Percentiles rank a stretch among this genome's conserved stretches.
Evolutionary conservation across 2,888 invertebrate species (phyloP).

Genomic region (Parasteatoda lunata): DNA sequence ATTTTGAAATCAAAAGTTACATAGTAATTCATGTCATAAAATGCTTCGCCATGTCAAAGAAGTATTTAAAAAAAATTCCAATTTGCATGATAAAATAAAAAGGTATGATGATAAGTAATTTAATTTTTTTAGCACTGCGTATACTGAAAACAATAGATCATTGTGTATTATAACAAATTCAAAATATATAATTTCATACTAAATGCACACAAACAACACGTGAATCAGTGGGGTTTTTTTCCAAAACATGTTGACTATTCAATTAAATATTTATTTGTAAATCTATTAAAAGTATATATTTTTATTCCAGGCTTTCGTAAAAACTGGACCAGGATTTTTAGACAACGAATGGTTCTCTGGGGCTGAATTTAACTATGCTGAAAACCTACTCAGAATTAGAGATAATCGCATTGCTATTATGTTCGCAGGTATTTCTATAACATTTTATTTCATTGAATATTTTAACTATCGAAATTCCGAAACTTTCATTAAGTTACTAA

Average conservation of each 20-base stretch:
- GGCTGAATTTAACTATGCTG: conserved; percentile 77
- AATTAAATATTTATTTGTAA: not conserved
- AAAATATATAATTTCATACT: not conserved
- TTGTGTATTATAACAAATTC: not conserved
- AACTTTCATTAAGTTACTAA: not conserved
- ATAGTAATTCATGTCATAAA: too few relatives aligned
- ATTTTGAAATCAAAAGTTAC: too few relatives aligned
- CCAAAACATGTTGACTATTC: not conserved
- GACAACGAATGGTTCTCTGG: conserved; percentile 76
- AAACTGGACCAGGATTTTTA: conserved; percentile 27
- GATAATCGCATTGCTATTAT: conserved; percentile 75
- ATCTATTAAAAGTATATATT: not conserved
- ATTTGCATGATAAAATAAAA: too few relatives aligned
- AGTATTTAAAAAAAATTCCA: too few relatives aligned
- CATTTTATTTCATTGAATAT: not conserved
- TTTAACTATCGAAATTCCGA: not conserved
- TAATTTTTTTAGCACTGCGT: too few relatives aligned
- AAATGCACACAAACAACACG: not conserved
- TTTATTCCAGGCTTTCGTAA: conserved; percentile 3
- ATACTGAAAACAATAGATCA: too few relatives aligned
- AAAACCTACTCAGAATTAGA: conserved; percentile 76
- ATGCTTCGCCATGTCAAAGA: too few relatives aligned
- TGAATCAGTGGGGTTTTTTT: not conserved
- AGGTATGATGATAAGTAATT: too few relatives aligned
- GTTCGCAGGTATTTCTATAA: conserved; percentile 74